Evolutionary conservation across 1,140 invertebrate species (phyloP).

Genomic region (Anastrepha obliqua): DNA sequence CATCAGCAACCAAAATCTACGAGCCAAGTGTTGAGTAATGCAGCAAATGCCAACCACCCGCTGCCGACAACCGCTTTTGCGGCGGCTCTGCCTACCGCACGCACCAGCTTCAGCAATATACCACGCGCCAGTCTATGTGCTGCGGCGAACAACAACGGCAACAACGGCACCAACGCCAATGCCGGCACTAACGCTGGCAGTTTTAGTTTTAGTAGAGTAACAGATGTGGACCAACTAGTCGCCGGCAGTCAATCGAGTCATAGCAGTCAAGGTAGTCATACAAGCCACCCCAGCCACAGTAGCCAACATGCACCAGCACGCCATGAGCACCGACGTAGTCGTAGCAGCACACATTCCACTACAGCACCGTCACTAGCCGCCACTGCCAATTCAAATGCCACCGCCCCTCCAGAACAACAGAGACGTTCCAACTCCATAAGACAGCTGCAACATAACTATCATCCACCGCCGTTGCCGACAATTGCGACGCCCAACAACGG

Average conservation of each 20-base stretch:
- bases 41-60: slow-evolving; percentile 36
- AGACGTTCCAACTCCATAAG: slow-evolving; percentile 57
- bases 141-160: slow-evolving; percentile 57
- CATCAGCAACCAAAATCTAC: slow-evolving; percentile 18
- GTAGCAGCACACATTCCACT: slow-evolving; percentile 56
- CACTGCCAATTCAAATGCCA: slow-evolving; percentile 55
- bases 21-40: slow-evolving; percentile 3
- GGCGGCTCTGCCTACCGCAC: slow-evolving; percentile 63
- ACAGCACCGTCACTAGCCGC: slow-evolving; percentile 59
- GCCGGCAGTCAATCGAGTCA: slow-evolving; percentile 8
- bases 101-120: slow-evolving; percentile 73
- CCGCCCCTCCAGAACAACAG: slow-evolving; percentile 39
- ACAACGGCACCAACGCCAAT: slow-evolving; percentile 44
- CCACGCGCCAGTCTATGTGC: slow-evolving; percentile 67
- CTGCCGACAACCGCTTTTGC: slow-evolving; percentile 24
- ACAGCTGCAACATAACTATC: slow-evolving; percentile 56
- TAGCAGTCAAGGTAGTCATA: slow-evolving; percentile 56
- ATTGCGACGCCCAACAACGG: slow-evolving; percentile 17
- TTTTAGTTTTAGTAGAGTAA: slow-evolving; percentile 49
- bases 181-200: slow-evolving; percentile 2
- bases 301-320: background rate
- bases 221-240: slow-evolving; percentile 29
- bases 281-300: background rate
- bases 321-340: slow-evolving; percentile 55
- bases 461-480: slow-evolving; percentile 55